These are phyloP conservation scores for Ornithoptera priamus DNA, from an alignment of 2,888 invertebrate genomes.

Conservation along the genomic window DNA sequence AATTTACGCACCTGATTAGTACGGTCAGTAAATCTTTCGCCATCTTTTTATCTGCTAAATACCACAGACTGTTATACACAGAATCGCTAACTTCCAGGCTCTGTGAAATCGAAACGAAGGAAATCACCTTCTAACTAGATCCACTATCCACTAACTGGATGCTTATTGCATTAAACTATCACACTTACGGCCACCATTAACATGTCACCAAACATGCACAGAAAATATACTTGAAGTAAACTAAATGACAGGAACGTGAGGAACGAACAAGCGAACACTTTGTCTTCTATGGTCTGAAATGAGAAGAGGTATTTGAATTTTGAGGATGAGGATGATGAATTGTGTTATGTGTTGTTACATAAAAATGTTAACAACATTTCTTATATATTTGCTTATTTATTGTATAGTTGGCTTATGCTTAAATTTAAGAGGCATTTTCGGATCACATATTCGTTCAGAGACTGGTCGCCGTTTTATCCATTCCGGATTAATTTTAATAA, in stretches of 20 bases:
- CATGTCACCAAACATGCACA: conserved; percentile 55
- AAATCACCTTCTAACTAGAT: too few relatives aligned
- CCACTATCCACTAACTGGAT: background rate
- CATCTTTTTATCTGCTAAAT: conserved; percentile 33
- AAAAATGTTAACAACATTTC: too few relatives aligned
- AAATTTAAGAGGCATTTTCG: too few relatives aligned
- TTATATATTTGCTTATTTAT: too few relatives aligned
- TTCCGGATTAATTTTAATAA: too few relatives aligned
- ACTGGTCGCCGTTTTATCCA: too few relatives aligned
- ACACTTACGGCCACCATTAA: conserved; percentile 48
- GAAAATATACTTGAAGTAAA: conserved; percentile 50
- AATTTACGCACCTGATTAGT: conserved; percentile 43
- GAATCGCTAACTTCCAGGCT: conserved; percentile 45
- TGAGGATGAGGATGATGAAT: too few relatives aligned
- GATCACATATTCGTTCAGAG: too few relatives aligned
- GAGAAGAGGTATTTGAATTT: background rate
- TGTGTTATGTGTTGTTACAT: too few relatives aligned
- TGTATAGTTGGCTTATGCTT: too few relatives aligned
- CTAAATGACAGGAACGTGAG: conserved; percentile 51
- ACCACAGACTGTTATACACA: conserved; percentile 50
- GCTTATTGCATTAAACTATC: conserved; percentile 11
- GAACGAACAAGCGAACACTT: conserved; percentile 42
- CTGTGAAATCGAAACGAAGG: conserved; percentile 32
- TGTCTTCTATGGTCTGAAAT: conserved; percentile 48
- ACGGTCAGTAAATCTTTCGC: conserved; percentile 42